A percentile compares a stretch with the other conserved stretches of the same genome.
phyloP scores from a whole-genome alignment of 2,113 vertebrate genomes.

The Callionymus lyra region DNA sequence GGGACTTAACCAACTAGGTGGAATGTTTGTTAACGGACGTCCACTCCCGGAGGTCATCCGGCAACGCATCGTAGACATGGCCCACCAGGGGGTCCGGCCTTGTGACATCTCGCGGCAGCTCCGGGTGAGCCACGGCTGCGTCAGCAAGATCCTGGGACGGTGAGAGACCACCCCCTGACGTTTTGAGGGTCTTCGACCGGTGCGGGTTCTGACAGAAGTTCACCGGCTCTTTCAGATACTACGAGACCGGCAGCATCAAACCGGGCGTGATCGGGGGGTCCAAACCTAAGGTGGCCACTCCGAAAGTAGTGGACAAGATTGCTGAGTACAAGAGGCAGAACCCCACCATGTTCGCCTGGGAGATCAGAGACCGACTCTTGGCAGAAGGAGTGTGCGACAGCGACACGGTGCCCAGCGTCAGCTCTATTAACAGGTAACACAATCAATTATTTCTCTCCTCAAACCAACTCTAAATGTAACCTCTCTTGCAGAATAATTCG shows the following conservation, averaged over 20 bases:
- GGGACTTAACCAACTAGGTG: conserved; percentile 86
- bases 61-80: conserved; percentile 87
- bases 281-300: conserved; percentile 85
- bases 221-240: conserved; percentile 62
- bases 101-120: conserved; percentile 89
- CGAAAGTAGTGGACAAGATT: conserved; percentile 86
- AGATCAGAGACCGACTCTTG: conserved; percentile 81
- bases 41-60: conserved; percentile 86
- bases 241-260: conserved; percentile 84
- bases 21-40: conserved; percentile 85
- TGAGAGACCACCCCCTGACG: conserved; percentile 24
- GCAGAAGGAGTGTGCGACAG: conserved; percentile 80
- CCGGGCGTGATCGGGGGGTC: conserved; percentile 84
- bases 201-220: background rate
- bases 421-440: conserved; percentile 82
- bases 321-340: conserved; percentile 86
- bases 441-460: background rate
- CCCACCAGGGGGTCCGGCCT: conserved; percentile 82
- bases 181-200: background rate
- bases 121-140: conserved; percentile 83
- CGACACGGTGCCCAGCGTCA: conserved; percentile 85
- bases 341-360: conserved; percentile 90
- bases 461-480: background rate
- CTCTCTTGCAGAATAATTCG: conserved; percentile 75
- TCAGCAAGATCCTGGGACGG: conserved; percentile 91